These are phyloP conservation scores for Beris chalybata DNA, from an alignment of 2,888 invertebrate species.

Conservation along the genomic window DNA sequence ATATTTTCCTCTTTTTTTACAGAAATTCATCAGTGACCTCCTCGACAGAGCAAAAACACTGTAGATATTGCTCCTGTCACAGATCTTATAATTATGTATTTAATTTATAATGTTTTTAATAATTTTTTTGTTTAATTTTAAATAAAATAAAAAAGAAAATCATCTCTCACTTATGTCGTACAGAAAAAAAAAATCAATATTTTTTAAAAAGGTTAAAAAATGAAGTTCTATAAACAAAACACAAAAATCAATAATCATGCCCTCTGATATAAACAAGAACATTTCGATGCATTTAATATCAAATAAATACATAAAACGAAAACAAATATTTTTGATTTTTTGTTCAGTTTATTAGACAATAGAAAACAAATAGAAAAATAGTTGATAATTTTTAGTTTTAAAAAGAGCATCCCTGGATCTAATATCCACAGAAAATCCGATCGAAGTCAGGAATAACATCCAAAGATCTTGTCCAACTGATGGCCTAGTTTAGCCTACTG, in stretches of 20 bases:
- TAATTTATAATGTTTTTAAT: slow-evolving; percentile 25
- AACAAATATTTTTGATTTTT: not conserved
- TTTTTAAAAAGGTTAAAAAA: too few relatives aligned
- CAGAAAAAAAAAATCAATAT: too few relatives aligned
- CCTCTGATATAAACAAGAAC: not conserved
- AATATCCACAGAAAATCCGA: not conserved
- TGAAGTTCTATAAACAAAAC: too few relatives aligned
- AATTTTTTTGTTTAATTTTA: not conserved
- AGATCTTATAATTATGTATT: slow-evolving; percentile 20
- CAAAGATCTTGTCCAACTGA: slow-evolving; percentile 21
- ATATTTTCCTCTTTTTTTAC: slow-evolving; percentile 55
- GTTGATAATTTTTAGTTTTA: not conserved
- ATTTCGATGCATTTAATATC: slow-evolving; percentile 3
- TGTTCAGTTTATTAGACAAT: slow-evolving; percentile 4
- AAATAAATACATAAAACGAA: slow-evolving; percentile 3
- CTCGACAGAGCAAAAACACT: slow-evolving; percentile 88
- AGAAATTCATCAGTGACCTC: slow-evolving; percentile 90
- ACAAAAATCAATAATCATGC: too few relatives aligned
- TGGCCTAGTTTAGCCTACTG: slow-evolving; percentile 22
- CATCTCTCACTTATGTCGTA: not conserved
- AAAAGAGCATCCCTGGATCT: not conserved
- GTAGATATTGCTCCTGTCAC: slow-evolving; percentile 43
- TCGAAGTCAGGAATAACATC: slow-evolving; percentile 18
- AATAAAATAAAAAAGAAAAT: slow-evolving; percentile 3
- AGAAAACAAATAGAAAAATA: not conserved